Conservation (phyloP, 2,113 vertebrate species). For the Progne subis region DNA sequence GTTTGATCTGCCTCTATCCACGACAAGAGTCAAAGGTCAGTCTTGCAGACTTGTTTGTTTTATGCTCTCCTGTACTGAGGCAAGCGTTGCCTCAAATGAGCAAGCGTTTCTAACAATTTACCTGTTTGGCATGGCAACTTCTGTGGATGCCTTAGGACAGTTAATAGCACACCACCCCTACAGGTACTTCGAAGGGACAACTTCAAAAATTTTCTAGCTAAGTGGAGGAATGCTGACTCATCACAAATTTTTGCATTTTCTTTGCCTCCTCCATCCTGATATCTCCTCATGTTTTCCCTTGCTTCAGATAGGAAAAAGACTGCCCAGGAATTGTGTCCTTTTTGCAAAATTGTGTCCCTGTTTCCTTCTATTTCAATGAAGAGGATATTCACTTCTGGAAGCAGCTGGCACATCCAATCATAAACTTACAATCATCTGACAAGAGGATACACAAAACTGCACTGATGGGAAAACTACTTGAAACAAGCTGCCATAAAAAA, state of each 20-base stretch:
- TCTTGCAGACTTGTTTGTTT: not conserved
- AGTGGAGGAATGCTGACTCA: not conserved
- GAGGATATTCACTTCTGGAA: not conserved
- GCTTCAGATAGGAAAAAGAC: not conserved
- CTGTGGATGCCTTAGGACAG: not conserved
- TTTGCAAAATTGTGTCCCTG: not conserved
- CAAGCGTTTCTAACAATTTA: not conserved
- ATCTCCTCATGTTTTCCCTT: not conserved
- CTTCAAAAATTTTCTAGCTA: not conserved
- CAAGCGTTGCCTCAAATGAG: too few relatives aligned
- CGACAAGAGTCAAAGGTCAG: not conserved
- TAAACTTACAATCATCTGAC: not conserved
- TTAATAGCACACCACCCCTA: not conserved
- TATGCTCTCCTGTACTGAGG: not conserved
- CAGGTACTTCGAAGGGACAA: not conserved
- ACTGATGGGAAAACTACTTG: not conserved
- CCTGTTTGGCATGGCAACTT: rapidly evolving
- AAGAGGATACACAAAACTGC: not conserved
- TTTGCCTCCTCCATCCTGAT: not conserved
- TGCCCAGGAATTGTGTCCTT: not conserved
- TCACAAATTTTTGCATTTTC: not conserved
- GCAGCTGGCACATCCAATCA: not conserved
- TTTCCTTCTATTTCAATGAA: not conserved
- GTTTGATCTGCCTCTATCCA: not conserved
- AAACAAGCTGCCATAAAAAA: conserved; percentile 42